Evolutionary conservation across 2,888 invertebrate genomes (phyloP), one percentile per base, ranked within the genome.

Genomic region (Cephus pygmeus): DNA sequence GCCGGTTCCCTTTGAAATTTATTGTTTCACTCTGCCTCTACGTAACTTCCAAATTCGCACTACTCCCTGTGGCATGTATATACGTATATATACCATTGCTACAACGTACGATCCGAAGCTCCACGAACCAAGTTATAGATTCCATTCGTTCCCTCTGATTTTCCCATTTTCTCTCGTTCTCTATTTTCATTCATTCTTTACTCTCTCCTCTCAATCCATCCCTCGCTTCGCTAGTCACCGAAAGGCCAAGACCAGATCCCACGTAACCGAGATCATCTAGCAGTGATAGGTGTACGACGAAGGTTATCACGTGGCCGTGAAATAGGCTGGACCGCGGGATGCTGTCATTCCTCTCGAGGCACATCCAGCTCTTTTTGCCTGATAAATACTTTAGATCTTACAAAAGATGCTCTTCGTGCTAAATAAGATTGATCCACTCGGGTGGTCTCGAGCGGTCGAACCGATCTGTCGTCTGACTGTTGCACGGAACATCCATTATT

Each of bases 1-100:
- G 81, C 84, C 82, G 83, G 84, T 83, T 79, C 77, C 77, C 75
- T 78, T 77, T 79, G 81, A 80, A 82, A 85, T 85, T 88, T 85
- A 87, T 86, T 81, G 85, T 82, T 79, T 78, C 56, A 56, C 56
- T 56, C 23, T 78, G 76, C 77, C 79, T 82, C 83, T 81, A 80
- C 83, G 85, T 87, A 82, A 84, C 84, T 82, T 80, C 80, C 79
- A 80, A 81, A 82, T 83, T 82, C 81, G 78, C 82, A 76, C 75
- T 71, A 71, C 12, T 31, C 71, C 30, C 2, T 1, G 56, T 23
- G 3, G 9, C 2, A 23, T 23, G 9, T 56, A 23, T 56, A 56
- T 23, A 6, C 6, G 23, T 15, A 56, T 23, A 23, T 23, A 56
- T 56, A 56, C 56, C 56, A 23, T 56, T 56, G 9, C 9, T 56